phyloP scores from a whole-genome alignment of 2,797 vertebrate genomes.

The Dendrocincla fuliginosa region DNA sequence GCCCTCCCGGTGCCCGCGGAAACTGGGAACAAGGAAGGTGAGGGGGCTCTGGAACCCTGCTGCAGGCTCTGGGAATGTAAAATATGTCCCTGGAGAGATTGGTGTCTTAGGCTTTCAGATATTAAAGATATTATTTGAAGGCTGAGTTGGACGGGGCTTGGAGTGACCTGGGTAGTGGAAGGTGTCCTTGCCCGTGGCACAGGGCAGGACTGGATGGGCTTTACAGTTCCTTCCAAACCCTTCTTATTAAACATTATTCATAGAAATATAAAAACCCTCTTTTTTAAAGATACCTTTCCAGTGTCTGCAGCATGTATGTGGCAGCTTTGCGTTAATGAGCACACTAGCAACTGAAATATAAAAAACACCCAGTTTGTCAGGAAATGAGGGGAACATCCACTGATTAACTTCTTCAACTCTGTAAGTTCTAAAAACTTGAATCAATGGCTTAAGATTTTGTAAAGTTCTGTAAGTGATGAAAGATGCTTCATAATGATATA shows the following conservation, averaged over 20 bases:
- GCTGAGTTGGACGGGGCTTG: rapidly evolving
- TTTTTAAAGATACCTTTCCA: not conserved
- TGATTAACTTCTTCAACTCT: not conserved
- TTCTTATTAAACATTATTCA: not conserved
- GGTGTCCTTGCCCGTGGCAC: not conserved
- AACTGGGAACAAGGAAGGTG: constrained; percentile 97
- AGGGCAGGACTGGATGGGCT: not conserved
- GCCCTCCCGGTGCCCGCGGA: constrained; percentile 91
- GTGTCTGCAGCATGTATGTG: not conserved
- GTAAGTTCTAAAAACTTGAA: not conserved
- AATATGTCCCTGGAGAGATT: rapidly evolving
- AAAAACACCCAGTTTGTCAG: not conserved
- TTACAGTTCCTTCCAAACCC: not conserved
- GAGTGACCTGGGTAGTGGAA: not conserved
- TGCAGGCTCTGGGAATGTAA: not conserved
- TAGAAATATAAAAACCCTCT: not conserved
- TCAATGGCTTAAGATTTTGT: not conserved
- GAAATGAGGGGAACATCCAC: not conserved
- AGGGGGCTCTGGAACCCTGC: constrained; percentile 8
- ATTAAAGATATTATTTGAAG: not conserved
- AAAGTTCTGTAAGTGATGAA: not conserved
- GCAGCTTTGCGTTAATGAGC: not conserved
- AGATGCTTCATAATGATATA: not conserved
- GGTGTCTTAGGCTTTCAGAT: not conserved
- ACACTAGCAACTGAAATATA: not conserved